phyloP scores from a whole-genome alignment of 1,140 invertebrate species.

The Cherax quadricarinatus region DNA sequence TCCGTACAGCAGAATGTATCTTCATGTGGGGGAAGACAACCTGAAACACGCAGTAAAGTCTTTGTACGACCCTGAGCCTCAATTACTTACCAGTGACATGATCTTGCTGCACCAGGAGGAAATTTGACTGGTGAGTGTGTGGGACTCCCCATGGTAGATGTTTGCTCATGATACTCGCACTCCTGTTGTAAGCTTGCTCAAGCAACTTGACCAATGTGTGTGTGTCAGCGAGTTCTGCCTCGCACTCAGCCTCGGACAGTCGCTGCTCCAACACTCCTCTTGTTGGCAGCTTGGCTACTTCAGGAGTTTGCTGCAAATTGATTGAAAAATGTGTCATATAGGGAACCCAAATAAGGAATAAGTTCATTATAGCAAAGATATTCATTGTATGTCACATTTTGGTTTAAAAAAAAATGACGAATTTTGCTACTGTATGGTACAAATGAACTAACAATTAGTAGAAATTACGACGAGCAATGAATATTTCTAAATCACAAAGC shows the following conservation, averaged over 20 bases:
- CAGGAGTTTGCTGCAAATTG: neutral
- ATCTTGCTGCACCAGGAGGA: conserved; percentile 6
- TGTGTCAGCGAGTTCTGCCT: neutral
- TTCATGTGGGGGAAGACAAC: no score
- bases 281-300: neutral
- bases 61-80: no score
- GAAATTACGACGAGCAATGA: no score
- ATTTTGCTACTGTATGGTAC: no score
- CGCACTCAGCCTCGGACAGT: neutral
- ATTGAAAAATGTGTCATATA: neutral
- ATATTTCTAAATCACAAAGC: no score
- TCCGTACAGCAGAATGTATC: no score
- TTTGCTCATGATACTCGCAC: neutral
- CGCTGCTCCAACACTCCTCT: neutral
- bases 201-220: neutral
- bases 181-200: neutral
- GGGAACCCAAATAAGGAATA: no score
- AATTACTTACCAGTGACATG: conserved; percentile 4
- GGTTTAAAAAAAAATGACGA: no score
- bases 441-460: no score
- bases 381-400: no score
- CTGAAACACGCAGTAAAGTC: no score
- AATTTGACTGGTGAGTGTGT: neutral
- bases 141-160: conserved; percentile 25
- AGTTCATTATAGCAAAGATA: no score